phyloP scores from a whole-genome alignment of 2,888 invertebrate species.

The Geotrupes spiniger region DNA sequence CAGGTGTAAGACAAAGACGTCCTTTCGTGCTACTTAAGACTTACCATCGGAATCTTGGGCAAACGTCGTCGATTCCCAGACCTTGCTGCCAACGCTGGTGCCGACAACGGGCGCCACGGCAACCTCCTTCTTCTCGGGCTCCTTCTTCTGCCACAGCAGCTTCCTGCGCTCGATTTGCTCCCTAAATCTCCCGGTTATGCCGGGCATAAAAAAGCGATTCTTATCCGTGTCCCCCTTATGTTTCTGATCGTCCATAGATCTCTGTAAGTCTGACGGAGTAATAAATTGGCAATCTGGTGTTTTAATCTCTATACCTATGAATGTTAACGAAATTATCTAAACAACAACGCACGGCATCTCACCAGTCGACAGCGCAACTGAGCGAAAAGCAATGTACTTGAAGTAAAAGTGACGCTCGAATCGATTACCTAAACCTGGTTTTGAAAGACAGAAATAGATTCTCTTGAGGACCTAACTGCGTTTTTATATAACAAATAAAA shows the following conservation, averaged over 20 bases:
- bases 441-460: no score
- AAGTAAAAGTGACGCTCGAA: constrained; percentile 1
- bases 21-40: no score
- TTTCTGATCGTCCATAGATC: constrained; percentile 11
- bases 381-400: constrained; percentile 3
- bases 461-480: no score
- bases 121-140: constrained; percentile 29
- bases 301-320: constrained; percentile 36
- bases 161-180: constrained; percentile 91
- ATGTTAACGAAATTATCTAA: background rate
- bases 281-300: constrained; percentile 51
- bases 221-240: constrained; percentile 15
- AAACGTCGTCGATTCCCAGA: constrained; percentile 83
- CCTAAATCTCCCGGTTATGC: constrained; percentile 67
- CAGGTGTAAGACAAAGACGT: no score
- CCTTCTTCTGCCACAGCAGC: constrained; percentile 84
- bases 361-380: background rate
- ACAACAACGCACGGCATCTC: background rate
- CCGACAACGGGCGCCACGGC: constrained; percentile 35
- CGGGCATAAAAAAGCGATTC: constrained; percentile 44
- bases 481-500: no score
- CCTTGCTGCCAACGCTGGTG: constrained; percentile 47
- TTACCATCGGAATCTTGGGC: constrained; percentile 84
- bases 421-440: no score
- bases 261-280: constrained; percentile 4